These are phyloP conservation scores for Drosophila seguyi DNA, from an alignment of 1,140 invertebrate species.

Conservation along the genomic window DNA sequence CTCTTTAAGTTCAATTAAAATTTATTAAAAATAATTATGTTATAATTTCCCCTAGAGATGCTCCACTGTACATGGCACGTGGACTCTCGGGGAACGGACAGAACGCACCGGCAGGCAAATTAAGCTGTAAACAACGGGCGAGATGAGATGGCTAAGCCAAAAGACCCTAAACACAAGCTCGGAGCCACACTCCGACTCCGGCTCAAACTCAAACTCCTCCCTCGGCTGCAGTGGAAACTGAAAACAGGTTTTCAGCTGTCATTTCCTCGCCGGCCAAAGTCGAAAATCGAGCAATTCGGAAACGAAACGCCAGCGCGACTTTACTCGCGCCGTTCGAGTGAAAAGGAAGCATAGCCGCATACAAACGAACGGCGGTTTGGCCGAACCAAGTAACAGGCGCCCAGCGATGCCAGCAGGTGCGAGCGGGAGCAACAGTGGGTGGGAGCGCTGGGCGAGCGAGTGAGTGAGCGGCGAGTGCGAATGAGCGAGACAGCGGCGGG, in stretches of 20 bases:
- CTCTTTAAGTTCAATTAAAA: not conserved
- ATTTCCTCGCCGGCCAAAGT: slow-evolving; percentile 19
- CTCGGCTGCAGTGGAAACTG: slow-evolving; percentile 36
- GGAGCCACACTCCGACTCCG: not conserved
- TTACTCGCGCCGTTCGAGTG: slow-evolving; percentile 69
- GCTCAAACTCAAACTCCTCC: slow-evolving; percentile 9
- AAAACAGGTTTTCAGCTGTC: slow-evolving; percentile 23
- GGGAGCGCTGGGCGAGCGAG: slow-evolving; percentile 35
- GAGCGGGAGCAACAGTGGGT: slow-evolving; percentile 22
- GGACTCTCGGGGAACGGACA: slow-evolving; percentile 39
- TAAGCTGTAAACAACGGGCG: slow-evolving; percentile 79
- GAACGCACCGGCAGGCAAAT: slow-evolving; percentile 52
- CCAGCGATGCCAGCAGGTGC: slow-evolving; percentile 38
- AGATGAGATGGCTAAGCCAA: slow-evolving; percentile 32
- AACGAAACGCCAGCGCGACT: slow-evolving; percentile 55
- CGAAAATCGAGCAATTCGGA: slow-evolving; percentile 45
- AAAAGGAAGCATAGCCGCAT: slow-evolving; percentile 59
- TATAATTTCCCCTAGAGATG: not conserved
- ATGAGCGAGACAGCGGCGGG: slow-evolving; percentile 57
- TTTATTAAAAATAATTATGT: too few species aligned
- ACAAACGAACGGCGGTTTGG: slow-evolving; percentile 80
- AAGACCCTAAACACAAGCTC: slow-evolving; percentile 6
- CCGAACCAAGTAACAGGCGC: slow-evolving; percentile 75
- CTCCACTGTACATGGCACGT: slow-evolving; percentile 60
- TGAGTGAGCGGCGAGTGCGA: slow-evolving; percentile 66